Evolutionary conservation across 2,888 invertebrate genomes (phyloP).

Genomic region (Bellardia bayeri): DNA sequence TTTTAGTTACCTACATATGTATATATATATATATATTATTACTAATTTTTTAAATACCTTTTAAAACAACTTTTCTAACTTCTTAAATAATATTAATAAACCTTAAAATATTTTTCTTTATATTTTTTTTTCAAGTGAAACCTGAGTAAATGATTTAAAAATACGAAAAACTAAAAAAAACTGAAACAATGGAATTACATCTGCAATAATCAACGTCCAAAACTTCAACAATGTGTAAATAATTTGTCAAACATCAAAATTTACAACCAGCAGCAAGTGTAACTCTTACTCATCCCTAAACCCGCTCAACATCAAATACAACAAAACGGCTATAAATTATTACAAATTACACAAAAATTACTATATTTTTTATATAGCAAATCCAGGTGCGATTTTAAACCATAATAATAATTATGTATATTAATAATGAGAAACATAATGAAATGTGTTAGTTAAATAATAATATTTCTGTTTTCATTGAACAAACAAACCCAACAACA

Average conservation of each 20-base stretch:
- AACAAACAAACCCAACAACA: neutral
- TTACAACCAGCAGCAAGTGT: slow-evolving; percentile 10
- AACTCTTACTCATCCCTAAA: slow-evolving; percentile 4
- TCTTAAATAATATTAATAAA: too few species aligned
- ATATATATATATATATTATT: too few species aligned
- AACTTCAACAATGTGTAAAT: slow-evolving; percentile 1
- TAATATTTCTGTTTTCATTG: slow-evolving; percentile 16
- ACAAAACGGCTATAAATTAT: slow-evolving; percentile 10
- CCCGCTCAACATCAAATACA: neutral
- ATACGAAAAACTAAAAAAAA: neutral
- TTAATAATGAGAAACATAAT: neutral
- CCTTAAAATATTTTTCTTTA: slow-evolving; percentile 27
- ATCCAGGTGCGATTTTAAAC: slow-evolving; percentile 52
- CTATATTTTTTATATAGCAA: neutral
- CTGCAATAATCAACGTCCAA: neutral
- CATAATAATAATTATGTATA: slow-evolving; percentile 1
- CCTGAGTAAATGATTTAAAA: neutral
- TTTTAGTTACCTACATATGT: too few species aligned
- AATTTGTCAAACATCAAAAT: slow-evolving; percentile 16
- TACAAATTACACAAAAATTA: neutral
- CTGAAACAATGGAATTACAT: slow-evolving; percentile 20
- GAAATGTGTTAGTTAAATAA: neutral
- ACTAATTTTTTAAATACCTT: too few species aligned
- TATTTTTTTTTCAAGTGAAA: slow-evolving; percentile 46
- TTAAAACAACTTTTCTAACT: too few species aligned